Conservation (phyloP, 1,140 invertebrate species). For the Conus ventricosus region DNA sequence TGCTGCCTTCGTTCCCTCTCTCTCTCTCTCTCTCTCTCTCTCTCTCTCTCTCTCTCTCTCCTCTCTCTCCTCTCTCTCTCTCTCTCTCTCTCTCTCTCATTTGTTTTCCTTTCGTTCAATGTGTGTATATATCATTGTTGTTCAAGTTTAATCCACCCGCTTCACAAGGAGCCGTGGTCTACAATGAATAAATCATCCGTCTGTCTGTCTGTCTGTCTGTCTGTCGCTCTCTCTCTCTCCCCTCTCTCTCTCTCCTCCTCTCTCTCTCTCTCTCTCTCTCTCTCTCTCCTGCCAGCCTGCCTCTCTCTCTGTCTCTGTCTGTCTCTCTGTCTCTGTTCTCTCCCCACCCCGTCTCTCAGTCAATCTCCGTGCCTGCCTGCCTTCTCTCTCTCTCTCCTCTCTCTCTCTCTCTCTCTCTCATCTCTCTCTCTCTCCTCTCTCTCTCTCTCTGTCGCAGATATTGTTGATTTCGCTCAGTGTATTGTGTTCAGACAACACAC, state of each 20-base stretch:
- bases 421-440: too few species aligned
- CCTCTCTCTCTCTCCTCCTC: too few species aligned
- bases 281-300: background rate
- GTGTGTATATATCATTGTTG: too few species aligned
- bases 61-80: background rate
- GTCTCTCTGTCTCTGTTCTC: background rate
- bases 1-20: background rate
- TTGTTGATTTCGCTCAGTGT: background rate
- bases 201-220: too few species aligned
- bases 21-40: constrained; percentile 7
- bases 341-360: background rate
- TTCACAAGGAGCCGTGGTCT: too few species aligned
- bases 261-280: constrained; percentile 19
- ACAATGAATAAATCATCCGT: too few species aligned
- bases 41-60: background rate
- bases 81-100: constrained; percentile 12
- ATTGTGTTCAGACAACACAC: too few species aligned
- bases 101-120: too few species aligned
- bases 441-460: background rate
- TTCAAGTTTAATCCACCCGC: too few species aligned
- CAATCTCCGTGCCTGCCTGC: background rate
- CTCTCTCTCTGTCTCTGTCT: background rate
- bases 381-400: background rate
- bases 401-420: too few species aligned
- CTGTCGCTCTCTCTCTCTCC: background rate